Percentiles rank a stretch among this genome's conserved stretches.
These are phyloP conservation scores for Pelodytes ibericus DNA, from an alignment of 2,797 vertebrate genomes.

Conservation along the genomic window DNA sequence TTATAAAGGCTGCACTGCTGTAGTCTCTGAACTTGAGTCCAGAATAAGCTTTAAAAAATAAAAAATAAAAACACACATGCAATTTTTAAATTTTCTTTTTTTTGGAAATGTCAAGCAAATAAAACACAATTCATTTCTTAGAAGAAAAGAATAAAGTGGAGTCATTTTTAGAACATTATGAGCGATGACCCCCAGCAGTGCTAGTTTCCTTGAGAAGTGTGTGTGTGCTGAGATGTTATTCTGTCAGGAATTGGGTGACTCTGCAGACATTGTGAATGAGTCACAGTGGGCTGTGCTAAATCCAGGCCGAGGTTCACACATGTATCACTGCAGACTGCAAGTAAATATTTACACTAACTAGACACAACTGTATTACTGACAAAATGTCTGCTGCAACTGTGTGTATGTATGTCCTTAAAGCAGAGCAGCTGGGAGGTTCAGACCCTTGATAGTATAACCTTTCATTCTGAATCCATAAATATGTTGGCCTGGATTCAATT, in stretches of 20 bases:
- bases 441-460: not conserved
- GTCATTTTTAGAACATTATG: not conserved
- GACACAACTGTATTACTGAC: not conserved
- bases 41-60: too few species aligned
- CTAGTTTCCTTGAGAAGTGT: not conserved
- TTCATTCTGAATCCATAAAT: too few species aligned
- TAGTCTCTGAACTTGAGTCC: too few species aligned
- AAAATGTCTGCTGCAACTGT: slow-evolving; percentile 2
- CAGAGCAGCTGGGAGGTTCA: slow-evolving; percentile 13
- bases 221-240: not conserved
- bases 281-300: slow-evolving; percentile 14
- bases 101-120: not conserved
- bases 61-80: too few species aligned
- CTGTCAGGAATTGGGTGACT: not conserved
- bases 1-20: too few species aligned
- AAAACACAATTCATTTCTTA: not conserved
- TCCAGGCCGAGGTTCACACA: not conserved
- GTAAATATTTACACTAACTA: slow-evolving; percentile 18
- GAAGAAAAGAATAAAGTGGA: not conserved
- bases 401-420: not conserved
- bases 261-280: slow-evolving; percentile 9
- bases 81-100: too few species aligned
- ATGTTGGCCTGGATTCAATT: too few species aligned
- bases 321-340: not conserved
- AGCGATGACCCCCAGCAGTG: not conserved